Conservation (phyloP, 1,140 invertebrate species). For the Drosophila ananassae region DNA sequence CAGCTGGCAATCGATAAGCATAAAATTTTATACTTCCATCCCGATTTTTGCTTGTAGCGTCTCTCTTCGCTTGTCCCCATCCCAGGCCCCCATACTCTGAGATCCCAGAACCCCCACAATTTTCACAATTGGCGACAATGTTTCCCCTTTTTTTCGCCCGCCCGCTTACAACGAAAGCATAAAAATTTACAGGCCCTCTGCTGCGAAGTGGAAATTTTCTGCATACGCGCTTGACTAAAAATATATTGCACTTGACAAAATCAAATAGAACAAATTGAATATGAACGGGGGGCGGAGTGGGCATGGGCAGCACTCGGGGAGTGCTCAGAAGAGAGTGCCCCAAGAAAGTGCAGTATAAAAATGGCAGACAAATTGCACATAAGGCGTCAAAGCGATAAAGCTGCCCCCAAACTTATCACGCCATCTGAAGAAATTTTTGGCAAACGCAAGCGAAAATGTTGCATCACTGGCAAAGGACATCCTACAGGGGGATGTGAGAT, state of each 20-base stretch:
- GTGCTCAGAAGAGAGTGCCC: neutral
- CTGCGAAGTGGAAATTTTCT: conserved; percentile 66
- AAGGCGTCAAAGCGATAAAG: conserved; percentile 56
- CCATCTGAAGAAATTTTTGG: conserved; percentile 67
- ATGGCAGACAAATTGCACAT: conserved; percentile 78
- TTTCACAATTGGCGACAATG: conserved; percentile 59
- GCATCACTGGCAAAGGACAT: conserved; percentile 48
- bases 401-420: conserved; percentile 24
- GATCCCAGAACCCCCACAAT: neutral
- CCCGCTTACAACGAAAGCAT: conserved; percentile 44
- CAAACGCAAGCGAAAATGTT: conserved; percentile 77
- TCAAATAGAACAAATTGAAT: conserved; percentile 81
- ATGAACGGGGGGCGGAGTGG: conserved; percentile 33
- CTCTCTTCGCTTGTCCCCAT: neutral
- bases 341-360: conserved; percentile 59
- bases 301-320: neutral
- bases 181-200: conserved; percentile 73
- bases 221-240: conserved; percentile 70
- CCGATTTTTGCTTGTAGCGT: conserved; percentile 1
- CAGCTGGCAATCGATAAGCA: conserved; percentile 73
- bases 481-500: neutral
- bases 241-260: conserved; percentile 74
- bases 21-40: conserved; percentile 62
- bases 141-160: conserved; percentile 7
- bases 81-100: neutral